Evolutionary conservation across 2,113 vertebrate species (phyloP), one percentile per base, ranked within the genome.

Genomic region (Theropithecus gelada): DNA sequence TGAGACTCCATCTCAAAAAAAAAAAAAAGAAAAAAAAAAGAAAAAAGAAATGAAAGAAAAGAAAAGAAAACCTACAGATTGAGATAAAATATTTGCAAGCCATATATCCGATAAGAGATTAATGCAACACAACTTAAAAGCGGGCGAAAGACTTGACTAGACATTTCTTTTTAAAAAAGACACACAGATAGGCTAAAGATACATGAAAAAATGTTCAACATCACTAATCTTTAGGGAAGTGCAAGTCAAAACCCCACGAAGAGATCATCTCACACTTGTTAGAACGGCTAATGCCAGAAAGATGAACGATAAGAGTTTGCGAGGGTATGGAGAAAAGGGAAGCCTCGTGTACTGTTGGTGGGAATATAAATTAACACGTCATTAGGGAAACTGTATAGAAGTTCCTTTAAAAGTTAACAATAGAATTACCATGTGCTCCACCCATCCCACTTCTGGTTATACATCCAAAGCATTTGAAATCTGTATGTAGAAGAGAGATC

Each of bases 281-380:
- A n/a, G 8, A 18, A n/a, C 3, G 3, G 35, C 35, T 18, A 20
- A 18, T n/a, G 35, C 3, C 0, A 2, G 4, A 70, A n/a, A n/a
- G 68, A n/a, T n/a, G 68, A 20, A 20, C 1, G 0, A 8, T 20
- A 70, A 18, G 16, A 20, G 35, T n/a, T 10, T 18, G 0, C 4
- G 68, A 68, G 1, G 35, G 7, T 55, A 7, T 55, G 18, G 18
- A n/a, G 68, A 20, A 70, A 20, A 70, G 68, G 66, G 17, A 20
- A n/a, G 16, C 68, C 35, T 18, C 0, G 3, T 4, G 17, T 17
- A n/a, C 16, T 35, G 35, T 20, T n/a, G 35, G 35, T n/a, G 35
- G 35, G 35, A n/a, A 10, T n/a, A 9, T 70, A n/a, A 70, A 70
- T n/a, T 18, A n/a, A 17, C 7, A 9, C 4, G 35, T n/a, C 68